These are phyloP conservation scores for Anneissia japonica DNA, from an alignment of 35 echinoderm and acorn worm species.

Conservation along the genomic window DNA sequence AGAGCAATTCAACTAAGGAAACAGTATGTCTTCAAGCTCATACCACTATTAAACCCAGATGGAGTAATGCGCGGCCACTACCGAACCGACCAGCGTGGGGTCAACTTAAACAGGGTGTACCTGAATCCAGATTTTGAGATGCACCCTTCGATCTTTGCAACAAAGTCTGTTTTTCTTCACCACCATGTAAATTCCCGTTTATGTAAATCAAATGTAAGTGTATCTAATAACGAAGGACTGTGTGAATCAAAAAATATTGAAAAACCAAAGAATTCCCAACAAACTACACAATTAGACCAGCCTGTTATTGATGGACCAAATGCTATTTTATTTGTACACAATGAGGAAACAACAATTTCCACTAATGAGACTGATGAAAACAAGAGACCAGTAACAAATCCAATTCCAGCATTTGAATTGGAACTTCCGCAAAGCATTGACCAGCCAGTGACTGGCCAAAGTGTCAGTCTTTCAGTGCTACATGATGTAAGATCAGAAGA, in stretches of 20 bases:
- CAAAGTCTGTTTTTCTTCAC: slow-evolving; percentile 70
- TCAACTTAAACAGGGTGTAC: slow-evolving; percentile 89
- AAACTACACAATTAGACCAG: background rate
- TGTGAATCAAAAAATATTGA: background rate
- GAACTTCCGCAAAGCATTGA: background rate
- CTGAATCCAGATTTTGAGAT: slow-evolving; percentile 64
- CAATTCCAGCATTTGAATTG: background rate
- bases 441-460: background rate
- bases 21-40: slow-evolving; percentile 87
- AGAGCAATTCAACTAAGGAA: slow-evolving; percentile 78
- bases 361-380: background rate
- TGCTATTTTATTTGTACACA: slow-evolving; percentile 3
- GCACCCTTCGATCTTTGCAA: slow-evolving; percentile 80
- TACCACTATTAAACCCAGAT: slow-evolving; percentile 87
- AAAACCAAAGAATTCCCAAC: background rate
- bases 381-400: background rate
- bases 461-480: background rate
- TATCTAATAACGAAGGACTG: background rate
- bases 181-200: slow-evolving; percentile 78
- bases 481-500: background rate
- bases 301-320: background rate
- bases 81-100: slow-evolving; percentile 87
- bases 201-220: background rate
- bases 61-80: slow-evolving; percentile 89
- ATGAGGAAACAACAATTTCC: background rate